Conservation (phyloP, 2,888 invertebrate species). For the Cetonia aurata region DNA sequence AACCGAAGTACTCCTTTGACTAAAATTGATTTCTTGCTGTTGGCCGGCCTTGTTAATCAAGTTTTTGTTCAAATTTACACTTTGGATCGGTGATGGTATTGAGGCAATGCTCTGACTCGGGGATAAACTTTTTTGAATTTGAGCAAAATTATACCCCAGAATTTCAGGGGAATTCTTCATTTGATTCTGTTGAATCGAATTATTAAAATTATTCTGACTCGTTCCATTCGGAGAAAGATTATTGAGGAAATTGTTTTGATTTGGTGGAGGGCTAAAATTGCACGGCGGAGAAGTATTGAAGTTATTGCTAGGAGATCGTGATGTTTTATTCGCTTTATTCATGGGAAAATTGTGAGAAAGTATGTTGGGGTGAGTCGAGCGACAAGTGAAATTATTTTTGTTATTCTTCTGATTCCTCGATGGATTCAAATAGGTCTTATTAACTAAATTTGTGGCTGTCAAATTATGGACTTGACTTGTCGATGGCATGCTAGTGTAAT, state of each 20-base stretch:
- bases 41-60: background rate
- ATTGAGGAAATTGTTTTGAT: background rate
- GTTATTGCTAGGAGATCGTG: background rate
- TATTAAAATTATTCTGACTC: background rate
- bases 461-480: no score
- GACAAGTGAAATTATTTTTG: background rate
- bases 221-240: slow-evolving; percentile 1
- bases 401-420: background rate
- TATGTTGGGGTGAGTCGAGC: slow-evolving; percentile 1
- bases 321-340: background rate
- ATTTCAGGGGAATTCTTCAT: background rate
- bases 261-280: background rate
- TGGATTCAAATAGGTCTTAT: background rate
- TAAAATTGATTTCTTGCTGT: slow-evolving; percentile 1
- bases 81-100: slow-evolving; percentile 1
- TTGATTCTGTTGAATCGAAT: slow-evolving; percentile 7
- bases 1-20: slow-evolving; percentile 4
- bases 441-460: no score
- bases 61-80: background rate
- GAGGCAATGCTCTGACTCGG: background rate
- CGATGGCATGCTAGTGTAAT: no score
- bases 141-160: slow-evolving; percentile 1
- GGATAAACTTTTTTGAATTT: slow-evolving; percentile 1
- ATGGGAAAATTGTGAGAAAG: background rate
- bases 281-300: background rate